Percentiles rank a stretch among this genome's conserved stretches.
phyloP scores from a whole-genome alignment of 2,888 invertebrate genomes.

The Gortyna flavago region DNA sequence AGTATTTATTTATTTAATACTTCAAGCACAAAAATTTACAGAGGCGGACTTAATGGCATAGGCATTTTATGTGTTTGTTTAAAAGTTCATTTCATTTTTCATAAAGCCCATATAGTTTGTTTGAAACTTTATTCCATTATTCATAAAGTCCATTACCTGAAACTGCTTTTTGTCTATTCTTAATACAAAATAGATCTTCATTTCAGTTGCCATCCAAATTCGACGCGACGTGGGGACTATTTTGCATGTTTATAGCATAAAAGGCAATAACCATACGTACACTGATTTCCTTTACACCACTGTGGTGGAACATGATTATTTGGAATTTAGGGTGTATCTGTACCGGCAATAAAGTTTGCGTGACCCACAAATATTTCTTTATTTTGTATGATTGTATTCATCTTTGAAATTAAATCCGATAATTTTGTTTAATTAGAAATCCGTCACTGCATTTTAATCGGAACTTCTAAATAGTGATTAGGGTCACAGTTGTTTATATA shows the following conservation, averaged over 20 bases:
- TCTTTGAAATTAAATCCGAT: not conserved
- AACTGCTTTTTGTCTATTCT: not conserved
- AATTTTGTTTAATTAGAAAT: constrained; percentile 3
- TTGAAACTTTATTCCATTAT: not conserved
- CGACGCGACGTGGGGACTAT: constrained; percentile 1
- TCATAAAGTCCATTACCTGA: not conserved
- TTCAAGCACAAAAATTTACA: no score
- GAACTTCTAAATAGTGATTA: not conserved
- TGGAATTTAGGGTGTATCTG: not conserved
- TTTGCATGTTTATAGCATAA: constrained; percentile 42
- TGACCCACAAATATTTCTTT: not conserved
- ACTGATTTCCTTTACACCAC: constrained; percentile 3
- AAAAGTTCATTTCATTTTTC: not conserved
- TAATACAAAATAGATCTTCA: not conserved
- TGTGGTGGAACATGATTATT: constrained; percentile 24
- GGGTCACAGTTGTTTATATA: not conserved
- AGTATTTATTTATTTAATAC: no score
- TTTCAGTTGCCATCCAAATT: constrained; percentile 9
- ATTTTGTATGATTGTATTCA: not conserved
- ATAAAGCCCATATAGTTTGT: not conserved
- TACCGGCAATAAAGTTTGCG: not conserved
- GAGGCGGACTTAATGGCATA: no score
- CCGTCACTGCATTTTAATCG: constrained; percentile 20
- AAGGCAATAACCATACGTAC: constrained; percentile 12
- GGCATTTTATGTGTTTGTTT: not conserved